phyloP scores from a whole-genome alignment of 2,888 invertebrate species.

The Aradus depressus region DNA sequence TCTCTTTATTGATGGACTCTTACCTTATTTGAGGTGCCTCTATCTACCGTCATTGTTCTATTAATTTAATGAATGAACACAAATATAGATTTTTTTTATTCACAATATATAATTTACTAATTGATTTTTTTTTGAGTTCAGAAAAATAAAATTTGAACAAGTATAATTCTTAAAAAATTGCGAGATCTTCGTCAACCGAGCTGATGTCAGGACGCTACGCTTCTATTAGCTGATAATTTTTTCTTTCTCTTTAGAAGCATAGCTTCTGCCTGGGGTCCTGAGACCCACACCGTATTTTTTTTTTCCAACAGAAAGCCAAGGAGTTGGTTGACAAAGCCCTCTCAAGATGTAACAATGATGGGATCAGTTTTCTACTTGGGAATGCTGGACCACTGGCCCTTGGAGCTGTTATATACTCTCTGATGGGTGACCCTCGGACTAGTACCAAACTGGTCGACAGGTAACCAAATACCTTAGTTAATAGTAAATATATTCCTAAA shows the following conservation, averaged over 20 bases:
- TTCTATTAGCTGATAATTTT: too few species aligned
- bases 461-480: background rate
- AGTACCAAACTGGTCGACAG: constrained; percentile 1
- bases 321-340: constrained; percentile 8
- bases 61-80: too few species aligned
- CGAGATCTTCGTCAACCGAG: too few species aligned
- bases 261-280: background rate
- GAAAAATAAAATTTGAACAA: too few species aligned
- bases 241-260: background rate
- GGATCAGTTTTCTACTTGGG: constrained; percentile 57
- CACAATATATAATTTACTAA: too few species aligned
- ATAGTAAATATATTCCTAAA: background rate
- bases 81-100: too few species aligned
- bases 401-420: constrained; percentile 46
- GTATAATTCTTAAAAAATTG: too few species aligned
- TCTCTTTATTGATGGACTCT: too few species aligned
- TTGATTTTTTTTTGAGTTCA: too few species aligned
- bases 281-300: background rate
- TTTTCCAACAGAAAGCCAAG: constrained; percentile 11
- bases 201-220: too few species aligned
- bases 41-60: too few species aligned
- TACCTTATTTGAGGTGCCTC: too few species aligned
- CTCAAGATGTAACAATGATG: constrained; percentile 12
- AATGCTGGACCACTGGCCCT: constrained; percentile 55
- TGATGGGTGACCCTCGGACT: constrained; percentile 36